phyloP scores from a whole-genome alignment of 2,113 vertebrate genomes.

The Entomyzon cyanotis region DNA sequence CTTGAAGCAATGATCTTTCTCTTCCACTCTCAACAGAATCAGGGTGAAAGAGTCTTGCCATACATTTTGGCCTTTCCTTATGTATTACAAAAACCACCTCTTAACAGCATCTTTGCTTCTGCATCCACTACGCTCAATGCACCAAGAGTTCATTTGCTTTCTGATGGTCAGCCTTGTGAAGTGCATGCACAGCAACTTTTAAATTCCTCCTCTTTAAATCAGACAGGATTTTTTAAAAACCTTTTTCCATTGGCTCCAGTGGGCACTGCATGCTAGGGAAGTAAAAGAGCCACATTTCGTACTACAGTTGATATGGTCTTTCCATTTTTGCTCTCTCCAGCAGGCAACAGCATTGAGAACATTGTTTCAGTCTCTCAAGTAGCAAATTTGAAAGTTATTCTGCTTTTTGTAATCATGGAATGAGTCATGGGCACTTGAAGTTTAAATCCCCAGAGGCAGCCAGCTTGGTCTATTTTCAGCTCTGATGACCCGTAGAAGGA shows the following conservation, averaged over 20 bases:
- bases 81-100: not conserved
- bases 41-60: not conserved
- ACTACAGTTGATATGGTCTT: not conserved
- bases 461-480: conserved; percentile 47
- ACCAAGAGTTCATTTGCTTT: not conserved
- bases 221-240: not conserved
- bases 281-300: not conserved
- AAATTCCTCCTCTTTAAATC: not conserved
- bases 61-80: not conserved
- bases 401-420: not conserved
- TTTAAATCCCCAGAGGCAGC: conserved; percentile 23
- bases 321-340: not conserved
- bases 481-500: not conserved
- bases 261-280: not conserved
- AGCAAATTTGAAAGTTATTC: not conserved
- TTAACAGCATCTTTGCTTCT: not conserved
- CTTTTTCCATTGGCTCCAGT: not conserved
- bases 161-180: not conserved
- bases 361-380: not conserved
- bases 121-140: not conserved
- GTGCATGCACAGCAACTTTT: not conserved
- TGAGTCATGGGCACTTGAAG: not conserved
- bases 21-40: not conserved
- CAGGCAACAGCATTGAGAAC: not conserved
- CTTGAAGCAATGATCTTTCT: not conserved